Evolutionary conservation across 2,888 invertebrate genomes (phyloP).

Genomic region (Unio pictorum): DNA sequence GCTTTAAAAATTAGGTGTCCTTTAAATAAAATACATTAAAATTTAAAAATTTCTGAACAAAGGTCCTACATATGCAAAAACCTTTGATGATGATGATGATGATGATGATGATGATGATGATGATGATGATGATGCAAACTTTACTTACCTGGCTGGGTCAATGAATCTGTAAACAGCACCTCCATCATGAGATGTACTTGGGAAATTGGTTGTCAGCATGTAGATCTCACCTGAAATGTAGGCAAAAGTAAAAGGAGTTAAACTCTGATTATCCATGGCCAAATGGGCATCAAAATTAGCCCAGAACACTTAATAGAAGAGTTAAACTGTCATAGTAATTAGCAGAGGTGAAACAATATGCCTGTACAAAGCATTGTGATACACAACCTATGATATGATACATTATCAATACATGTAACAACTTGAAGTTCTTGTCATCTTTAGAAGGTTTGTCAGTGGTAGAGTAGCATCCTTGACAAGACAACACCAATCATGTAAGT

Average conservation of each 20-base stretch:
- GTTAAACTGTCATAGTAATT: too few relatives aligned
- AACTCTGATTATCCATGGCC: background rate
- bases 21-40: background rate
- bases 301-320: too few relatives aligned
- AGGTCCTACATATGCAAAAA: background rate
- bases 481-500: too few relatives aligned
- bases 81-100: background rate
- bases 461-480: too few relatives aligned
- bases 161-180: slow-evolving; percentile 47
- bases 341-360: too few relatives aligned
- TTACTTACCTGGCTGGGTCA: slow-evolving; percentile 45
- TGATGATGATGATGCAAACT: background rate
- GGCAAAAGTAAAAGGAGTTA: background rate
- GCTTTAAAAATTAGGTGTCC: background rate
- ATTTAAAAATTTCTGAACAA: background rate
- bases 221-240: slow-evolving; percentile 47
- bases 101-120: background rate
- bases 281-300: background rate
- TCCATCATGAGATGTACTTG: slow-evolving; percentile 17
- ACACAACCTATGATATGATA: too few relatives aligned
- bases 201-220: slow-evolving; percentile 39
- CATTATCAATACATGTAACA: too few relatives aligned
- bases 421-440: too few relatives aligned
- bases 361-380: too few relatives aligned
- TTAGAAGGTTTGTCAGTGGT: too few relatives aligned